These are phyloP conservation scores for Ips nitidus DNA, from an alignment of 1,140 invertebrate genomes.

Conservation along the genomic window DNA sequence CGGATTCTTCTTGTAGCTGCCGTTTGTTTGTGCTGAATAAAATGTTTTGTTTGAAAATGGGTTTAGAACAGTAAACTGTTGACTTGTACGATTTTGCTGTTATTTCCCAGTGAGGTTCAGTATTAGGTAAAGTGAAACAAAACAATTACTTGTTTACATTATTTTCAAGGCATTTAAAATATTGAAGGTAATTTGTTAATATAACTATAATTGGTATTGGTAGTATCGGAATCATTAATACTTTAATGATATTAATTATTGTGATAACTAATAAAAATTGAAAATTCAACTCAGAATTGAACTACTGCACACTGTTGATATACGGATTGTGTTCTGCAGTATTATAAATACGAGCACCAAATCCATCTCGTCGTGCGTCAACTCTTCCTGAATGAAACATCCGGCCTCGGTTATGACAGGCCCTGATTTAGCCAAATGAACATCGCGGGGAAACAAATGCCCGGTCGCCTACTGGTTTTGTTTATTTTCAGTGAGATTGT, in stretches of 20 bases:
- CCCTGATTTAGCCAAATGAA: conserved; percentile 37
- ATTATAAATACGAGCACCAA: conserved; percentile 5
- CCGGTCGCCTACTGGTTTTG: conserved; percentile 26
- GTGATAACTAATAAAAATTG: no score
- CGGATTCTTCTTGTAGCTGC: conserved; percentile 5
- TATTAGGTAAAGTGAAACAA: no score
- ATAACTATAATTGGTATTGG: no score
- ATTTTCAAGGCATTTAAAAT: no score
- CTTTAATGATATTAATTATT: no score
- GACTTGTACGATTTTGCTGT: neutral
- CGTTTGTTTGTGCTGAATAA: conserved; percentile 29
- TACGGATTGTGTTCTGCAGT: no score
- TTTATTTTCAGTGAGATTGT: conserved; percentile 39
- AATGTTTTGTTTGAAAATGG: conserved; percentile 32
- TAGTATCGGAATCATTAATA: no score
- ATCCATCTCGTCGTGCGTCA: conserved; percentile 6
- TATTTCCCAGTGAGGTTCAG: no score
- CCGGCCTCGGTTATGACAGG: conserved; percentile 36
- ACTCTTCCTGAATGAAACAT: conserved; percentile 25
- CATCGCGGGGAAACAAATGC: conserved; percentile 29
- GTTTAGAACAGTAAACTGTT: neutral
- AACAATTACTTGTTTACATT: no score
- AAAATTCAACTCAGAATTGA: no score
- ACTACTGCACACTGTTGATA: no score
- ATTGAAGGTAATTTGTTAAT: no score